A percentile compares a stretch with the other conserved stretches of the same genome.
Evolutionary conservation across 1,140 invertebrate species (phyloP).

Genomic region (Dendroctonus valens): DNA sequence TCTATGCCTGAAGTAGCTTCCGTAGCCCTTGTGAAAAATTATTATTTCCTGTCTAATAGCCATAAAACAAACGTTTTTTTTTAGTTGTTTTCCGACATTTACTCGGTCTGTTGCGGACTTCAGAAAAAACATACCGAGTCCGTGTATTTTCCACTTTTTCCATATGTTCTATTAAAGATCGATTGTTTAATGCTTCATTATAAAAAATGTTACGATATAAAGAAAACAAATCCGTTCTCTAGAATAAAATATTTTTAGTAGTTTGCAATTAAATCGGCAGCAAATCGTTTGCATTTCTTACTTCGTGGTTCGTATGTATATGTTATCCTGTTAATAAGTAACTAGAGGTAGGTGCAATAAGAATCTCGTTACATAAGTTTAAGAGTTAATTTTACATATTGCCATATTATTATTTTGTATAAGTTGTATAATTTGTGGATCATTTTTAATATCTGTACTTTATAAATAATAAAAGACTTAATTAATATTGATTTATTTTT

Average conservation of each 20-base stretch:
- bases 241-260: too few relatives aligned
- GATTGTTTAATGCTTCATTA: too few relatives aligned
- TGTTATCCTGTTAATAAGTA: constrained; percentile 44
- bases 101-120: constrained; percentile 37
- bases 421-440: constrained; percentile 42
- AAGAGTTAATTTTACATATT: constrained; percentile 47
- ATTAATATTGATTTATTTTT: background rate
- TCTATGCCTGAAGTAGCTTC: constrained; percentile 3
- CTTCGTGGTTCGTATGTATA: constrained; percentile 45
- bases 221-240: too few relatives aligned
- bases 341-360: constrained; percentile 52
- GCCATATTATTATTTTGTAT: constrained; percentile 49
- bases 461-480: constrained; percentile 36
- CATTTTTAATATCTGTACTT: constrained; percentile 43
- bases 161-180: too few relatives aligned
- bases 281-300: constrained; percentile 41
- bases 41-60: too few relatives aligned
- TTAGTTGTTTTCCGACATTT: constrained; percentile 38
- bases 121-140: too few relatives aligned
- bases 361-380: constrained; percentile 41
- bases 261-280: background rate
- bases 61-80: constrained; percentile 32
- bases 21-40: background rate
- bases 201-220: too few relatives aligned
- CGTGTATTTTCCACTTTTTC: too few relatives aligned